phyloP scores from a whole-genome alignment of 2,888 invertebrate genomes.

The Latrodectus hesperus region DNA sequence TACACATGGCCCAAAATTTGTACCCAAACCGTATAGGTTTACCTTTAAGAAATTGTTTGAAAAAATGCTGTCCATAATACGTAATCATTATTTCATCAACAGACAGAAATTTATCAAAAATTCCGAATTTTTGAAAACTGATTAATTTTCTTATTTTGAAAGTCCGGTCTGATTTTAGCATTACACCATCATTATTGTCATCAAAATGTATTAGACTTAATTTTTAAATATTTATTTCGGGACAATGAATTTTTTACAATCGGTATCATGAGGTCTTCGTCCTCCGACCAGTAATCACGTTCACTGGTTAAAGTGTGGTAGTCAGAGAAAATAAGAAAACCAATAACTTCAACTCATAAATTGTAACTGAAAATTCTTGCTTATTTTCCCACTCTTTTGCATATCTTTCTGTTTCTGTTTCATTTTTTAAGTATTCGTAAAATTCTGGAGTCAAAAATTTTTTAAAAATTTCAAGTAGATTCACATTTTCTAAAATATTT shows the following conservation, averaged over 20 bases:
- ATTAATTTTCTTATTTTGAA: not conserved
- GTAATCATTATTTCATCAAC: conserved; percentile 13
- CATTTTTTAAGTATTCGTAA: not conserved
- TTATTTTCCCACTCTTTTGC: conserved; percentile 23
- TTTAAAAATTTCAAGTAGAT: too few relatives aligned
- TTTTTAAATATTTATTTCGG: conserved; percentile 18
- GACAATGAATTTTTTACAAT: conserved; percentile 11
- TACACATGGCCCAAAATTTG: conserved; percentile 20
- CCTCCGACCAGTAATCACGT: conserved; percentile 16
- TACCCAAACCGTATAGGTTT: conserved; percentile 14
- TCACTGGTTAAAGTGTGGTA: conserved; percentile 28
- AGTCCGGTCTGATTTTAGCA: not conserved
- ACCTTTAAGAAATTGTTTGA: conserved; percentile 19
- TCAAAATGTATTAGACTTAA: conserved; percentile 7
- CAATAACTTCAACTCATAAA: conserved; percentile 17
- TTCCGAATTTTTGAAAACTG: conserved; percentile 13
- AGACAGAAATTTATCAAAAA: conserved; percentile 14
- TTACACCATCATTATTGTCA: not conserved
- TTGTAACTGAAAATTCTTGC: conserved; percentile 3
- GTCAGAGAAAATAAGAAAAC: conserved; percentile 20
- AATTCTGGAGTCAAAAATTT: too few relatives aligned
- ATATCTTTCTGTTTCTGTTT: conserved; percentile 17
- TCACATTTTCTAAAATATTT: too few relatives aligned
- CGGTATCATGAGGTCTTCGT: conserved; percentile 7
- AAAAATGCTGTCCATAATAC: conserved; percentile 29